Base-by-base conservation (phyloP, 2,888 invertebrate species). In the Mayetiola destructor region DNA sequence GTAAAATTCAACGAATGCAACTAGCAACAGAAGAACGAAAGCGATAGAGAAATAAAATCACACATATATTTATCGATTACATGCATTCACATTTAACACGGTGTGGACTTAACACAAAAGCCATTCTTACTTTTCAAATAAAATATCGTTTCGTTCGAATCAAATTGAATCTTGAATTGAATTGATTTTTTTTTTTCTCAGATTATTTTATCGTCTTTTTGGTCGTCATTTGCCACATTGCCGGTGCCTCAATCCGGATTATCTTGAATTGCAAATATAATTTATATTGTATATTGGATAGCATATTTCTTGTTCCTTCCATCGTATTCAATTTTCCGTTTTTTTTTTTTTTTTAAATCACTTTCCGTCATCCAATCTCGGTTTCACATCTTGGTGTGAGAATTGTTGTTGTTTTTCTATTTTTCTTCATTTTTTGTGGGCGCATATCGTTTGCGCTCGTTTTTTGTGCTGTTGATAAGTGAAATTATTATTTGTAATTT, bases 41-140 rank as follows among this genome's bases (percentile, higher is more conserved):
- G 32, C 10, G 40, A 40, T 12, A 21, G 21, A 10, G 21, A 12
- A 36, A 36, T 9, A 36, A 12, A 36, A 36, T 3, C 36, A n/a
- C 3, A 36, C 3, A 12, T 12, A 12, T 36, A 4, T 36, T 40
- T 4, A 18, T 18, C 3, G 23, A 10, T 8, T 40, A 40, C 21
- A 40, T 40, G 18, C 8, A n/a, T 2, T 3, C 3, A 40, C 3
- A 40, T 40, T 21, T 21, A n/a, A n/a, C n/a, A n/a, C n/a, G n/a
- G n/a, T n/a, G n/a, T n/a, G n/a, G n/a, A n/a, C n/a, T 40, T 10
- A 10, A 40, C 40, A 40, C 40, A 40, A 21, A 10, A 40, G n/a
- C 21, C 40, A n/a, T 40, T 40, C n/a, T 40, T 40, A 40, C 21
- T 40, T 32, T 40, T 40, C 40, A 14, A 40, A 40, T 40, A 40